These are phyloP conservation scores for Torymus aiolomorphi DNA, from an alignment of 2,888 invertebrate genomes.

Conservation along the genomic window DNA sequence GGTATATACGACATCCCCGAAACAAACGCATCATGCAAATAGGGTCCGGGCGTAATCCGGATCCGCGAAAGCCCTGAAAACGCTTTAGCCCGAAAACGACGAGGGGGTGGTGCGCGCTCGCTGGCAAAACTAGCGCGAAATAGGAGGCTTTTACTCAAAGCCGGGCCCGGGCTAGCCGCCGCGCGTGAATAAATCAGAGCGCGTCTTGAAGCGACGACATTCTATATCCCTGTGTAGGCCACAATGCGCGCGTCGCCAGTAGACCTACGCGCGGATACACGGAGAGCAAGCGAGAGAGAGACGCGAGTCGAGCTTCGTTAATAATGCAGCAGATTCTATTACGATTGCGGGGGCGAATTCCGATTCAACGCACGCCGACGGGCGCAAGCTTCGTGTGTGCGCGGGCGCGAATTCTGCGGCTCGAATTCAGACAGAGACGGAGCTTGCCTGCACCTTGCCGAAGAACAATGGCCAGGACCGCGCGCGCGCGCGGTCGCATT, in stretches of 20 bases:
- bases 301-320: constrained; percentile 60
- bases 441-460: neutral
- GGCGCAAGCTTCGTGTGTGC: constrained; percentile 28
- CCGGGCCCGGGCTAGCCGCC: neutral
- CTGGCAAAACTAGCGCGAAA: neutral
- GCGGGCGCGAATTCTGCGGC: constrained; percentile 10
- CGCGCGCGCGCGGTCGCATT: too few species aligned
- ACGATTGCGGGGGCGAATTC: constrained; percentile 60
- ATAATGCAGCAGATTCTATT: constrained; percentile 70
- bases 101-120: neutral
- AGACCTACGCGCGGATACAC: neutral
- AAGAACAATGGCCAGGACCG: constrained; percentile 1
- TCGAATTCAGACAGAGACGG: neutral
- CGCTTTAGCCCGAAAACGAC: constrained; percentile 17
- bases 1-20: neutral
- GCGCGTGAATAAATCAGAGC: constrained; percentile 28
- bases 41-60: constrained; percentile 5
- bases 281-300: constrained; percentile 5
- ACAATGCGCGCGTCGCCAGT: neutral
- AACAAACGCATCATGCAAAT: constrained; percentile 27
- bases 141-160: constrained; percentile 20
- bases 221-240: neutral
- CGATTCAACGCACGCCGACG: constrained; percentile 51
- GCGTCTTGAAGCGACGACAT: neutral
- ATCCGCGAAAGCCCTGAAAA: constrained; percentile 23